phyloP scores from a whole-genome alignment of 2,888 invertebrate genomes.

The Criorhina ranunculi region DNA sequence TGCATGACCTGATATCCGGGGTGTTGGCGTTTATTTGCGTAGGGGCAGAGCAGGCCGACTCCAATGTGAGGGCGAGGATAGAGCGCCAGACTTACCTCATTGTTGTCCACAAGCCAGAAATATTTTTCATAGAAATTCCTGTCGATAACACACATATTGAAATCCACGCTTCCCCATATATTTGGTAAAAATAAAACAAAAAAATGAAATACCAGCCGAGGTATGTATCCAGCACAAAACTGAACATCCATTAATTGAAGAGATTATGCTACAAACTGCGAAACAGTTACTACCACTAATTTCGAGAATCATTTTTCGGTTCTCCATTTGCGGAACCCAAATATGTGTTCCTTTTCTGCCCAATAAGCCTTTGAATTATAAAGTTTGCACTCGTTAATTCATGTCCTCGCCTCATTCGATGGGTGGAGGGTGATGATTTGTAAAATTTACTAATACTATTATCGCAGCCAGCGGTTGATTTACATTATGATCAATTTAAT shows the following conservation, averaged over 20 bases:
- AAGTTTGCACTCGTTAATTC: conserved; percentile 37
- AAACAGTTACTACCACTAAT: conserved; percentile 61
- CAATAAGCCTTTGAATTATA: conserved; percentile 20
- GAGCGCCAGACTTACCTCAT: conserved; percentile 26
- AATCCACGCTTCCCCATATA: conserved; percentile 42
- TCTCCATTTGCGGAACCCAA: conserved; percentile 2
- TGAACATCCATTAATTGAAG: conserved; percentile 73
- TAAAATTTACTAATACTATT: conserved; percentile 60
- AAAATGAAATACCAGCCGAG: conserved; percentile 8
- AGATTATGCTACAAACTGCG: conserved; percentile 72
- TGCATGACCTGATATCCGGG: conserved; percentile 52
- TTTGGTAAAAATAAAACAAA: conserved; percentile 31
- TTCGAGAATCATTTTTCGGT: conserved; percentile 58
- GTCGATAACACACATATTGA: conserved; percentile 71
- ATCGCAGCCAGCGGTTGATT: conserved; percentile 54
- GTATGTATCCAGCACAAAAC: conserved; percentile 39
- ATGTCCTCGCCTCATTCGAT: conserved; percentile 8
- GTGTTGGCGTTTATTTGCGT: conserved; percentile 57
- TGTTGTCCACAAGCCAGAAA: conserved; percentile 14
- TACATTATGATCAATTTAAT: conserved; percentile 66
- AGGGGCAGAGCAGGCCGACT: conserved; percentile 18
- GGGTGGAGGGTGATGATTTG: conserved; percentile 53
- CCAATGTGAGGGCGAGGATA: conserved; percentile 7
- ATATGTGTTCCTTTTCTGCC: conserved; percentile 14
- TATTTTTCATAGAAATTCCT: conserved; percentile 48